Base-by-base conservation (phyloP, 2,888 invertebrate genomes). In the Tineola bisselliella region DNA sequence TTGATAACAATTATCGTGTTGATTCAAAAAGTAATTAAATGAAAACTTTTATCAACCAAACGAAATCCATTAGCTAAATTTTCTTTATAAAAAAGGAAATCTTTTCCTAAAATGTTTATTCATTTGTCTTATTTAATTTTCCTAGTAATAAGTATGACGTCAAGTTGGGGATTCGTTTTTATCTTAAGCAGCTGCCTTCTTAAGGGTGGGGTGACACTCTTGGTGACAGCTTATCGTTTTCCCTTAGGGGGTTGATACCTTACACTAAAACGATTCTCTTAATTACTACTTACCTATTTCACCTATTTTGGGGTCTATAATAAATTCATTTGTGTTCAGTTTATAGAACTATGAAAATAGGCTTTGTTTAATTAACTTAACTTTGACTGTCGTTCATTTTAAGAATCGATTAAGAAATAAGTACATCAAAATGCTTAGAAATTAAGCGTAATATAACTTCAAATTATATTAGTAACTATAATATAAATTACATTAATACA, bases 161-260 rank as follows among this genome's bases (percentile, higher is more conserved):
- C 38, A 10, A 38, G 38, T 38, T 38, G n/a, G 25, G 58, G 58
- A 33, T 17, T 58, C 6, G 58, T 58, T 58, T 58, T 58, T 58
- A 58, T 58, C 58, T 33, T 31, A 10, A 33, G 15, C 58, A 33
- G 18, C 58, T 58, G 58, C 31, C 58, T 33, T 56, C 13, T n/a
- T 31, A 10, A 17, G 33, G 58, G 33, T n/a, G 18, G 25, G 58
- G 19, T 33, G 56, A 56, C 56, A 58, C 15, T 58, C 33, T 58
- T 54, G 58, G 31, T 58, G 58, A 58, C 58, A 58, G 58, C 58
- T 58, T 33, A 58, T 58, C 58, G 58, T 25, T 13, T 33, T 58
- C 58, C 58, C 33, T 13, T 12, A 33, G 58, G 33, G 15, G 8
- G 15, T 15, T 30, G 17, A 33, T 33, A 58, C 58, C 13, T 58